Evolutionary conservation across 2,113 vertebrate species (phyloP), one percentile per base, ranked within the genome.

Genomic region (Phyllostomus discolor): DNA sequence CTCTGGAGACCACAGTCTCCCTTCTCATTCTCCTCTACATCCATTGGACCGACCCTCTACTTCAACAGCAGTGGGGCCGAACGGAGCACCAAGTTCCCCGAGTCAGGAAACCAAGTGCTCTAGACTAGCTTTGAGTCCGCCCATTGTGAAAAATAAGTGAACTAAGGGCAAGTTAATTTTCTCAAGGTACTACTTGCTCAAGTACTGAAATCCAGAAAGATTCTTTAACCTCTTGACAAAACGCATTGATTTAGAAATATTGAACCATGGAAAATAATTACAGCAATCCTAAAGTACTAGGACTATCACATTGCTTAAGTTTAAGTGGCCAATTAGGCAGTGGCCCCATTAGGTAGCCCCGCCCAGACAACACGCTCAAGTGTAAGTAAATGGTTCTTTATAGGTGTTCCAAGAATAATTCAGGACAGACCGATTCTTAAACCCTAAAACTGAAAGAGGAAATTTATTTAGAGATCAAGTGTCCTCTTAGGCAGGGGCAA

Each of bases 191-290:
- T 43, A 66, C n/a, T 59, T 59, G 20, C 28, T 70, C 43, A 52
- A 48, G 22, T 72, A 86, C 52, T 86, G 86, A 78, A 73, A 97
- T 59, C 59, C 82, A 70, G 62, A 41, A 83, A 70, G 16, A 84
- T 81, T 86, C 79, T 90, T 91, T 52, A 94, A 90, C 43, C 59
- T 75, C 75, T 94, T 97, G 62, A 73, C 82, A 94, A 70, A 92
- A 72, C 50, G 78, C 38, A 78, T 78, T 80, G 91, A 88, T 88
- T 67, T 3, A 57, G 76, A 82, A 82, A 76, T 90, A 96, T 19
- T 62, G 75, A 97, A 52, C 85, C 79, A 80, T 22, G 62, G 86
- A 94, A 97, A 94, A 95, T 83, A 93, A 94, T 94, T 76, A 91
- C 1, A 87, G 82, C 73, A 66, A 89, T 95, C 79, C 54, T 67